Evolutionary conservation across 2,888 invertebrate species (phyloP).

Genomic region (Parnassius orleans): DNA sequence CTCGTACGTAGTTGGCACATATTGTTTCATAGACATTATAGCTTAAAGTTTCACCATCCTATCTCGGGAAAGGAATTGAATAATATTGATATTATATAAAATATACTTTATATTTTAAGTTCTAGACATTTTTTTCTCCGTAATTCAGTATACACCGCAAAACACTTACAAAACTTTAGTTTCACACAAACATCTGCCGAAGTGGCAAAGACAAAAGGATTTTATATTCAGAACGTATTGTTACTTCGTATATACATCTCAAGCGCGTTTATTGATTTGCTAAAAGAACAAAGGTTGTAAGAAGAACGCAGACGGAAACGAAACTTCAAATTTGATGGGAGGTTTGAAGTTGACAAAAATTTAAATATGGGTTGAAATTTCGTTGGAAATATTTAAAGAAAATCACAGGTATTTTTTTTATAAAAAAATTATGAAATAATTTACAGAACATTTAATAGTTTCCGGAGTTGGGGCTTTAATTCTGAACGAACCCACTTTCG

Average conservation of each 20-base stretch:
- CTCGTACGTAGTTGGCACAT: too few species aligned
- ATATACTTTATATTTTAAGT: too few species aligned
- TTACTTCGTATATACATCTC: slow-evolving; percentile 9
- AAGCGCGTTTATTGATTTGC: slow-evolving; percentile 11
- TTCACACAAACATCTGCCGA: slow-evolving; percentile 1
- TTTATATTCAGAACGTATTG: slow-evolving; percentile 14
- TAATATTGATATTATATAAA: too few species aligned
- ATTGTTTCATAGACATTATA: too few species aligned
- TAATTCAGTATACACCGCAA: not conserved
- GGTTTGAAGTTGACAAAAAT: not conserved
- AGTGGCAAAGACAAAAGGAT: slow-evolving; percentile 16
- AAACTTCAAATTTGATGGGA: slow-evolving; percentile 7
- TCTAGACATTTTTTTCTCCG: not conserved
- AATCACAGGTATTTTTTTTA: too few species aligned
- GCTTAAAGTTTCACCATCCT: too few species aligned
- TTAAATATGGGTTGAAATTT: not conserved
- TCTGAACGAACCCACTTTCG: too few species aligned
- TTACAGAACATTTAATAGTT: too few species aligned
- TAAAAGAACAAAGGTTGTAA: slow-evolving; percentile 6
- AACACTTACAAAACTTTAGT: slow-evolving; percentile 8
- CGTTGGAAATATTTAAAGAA: too few species aligned
- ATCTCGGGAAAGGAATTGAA: too few species aligned
- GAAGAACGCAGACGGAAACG: slow-evolving; percentile 4
- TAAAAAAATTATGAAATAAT: too few species aligned
- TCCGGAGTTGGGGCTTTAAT: too few species aligned